phyloP scores from a whole-genome alignment of 2,888 invertebrate species.

The Ceratothoa steindachneri region DNA sequence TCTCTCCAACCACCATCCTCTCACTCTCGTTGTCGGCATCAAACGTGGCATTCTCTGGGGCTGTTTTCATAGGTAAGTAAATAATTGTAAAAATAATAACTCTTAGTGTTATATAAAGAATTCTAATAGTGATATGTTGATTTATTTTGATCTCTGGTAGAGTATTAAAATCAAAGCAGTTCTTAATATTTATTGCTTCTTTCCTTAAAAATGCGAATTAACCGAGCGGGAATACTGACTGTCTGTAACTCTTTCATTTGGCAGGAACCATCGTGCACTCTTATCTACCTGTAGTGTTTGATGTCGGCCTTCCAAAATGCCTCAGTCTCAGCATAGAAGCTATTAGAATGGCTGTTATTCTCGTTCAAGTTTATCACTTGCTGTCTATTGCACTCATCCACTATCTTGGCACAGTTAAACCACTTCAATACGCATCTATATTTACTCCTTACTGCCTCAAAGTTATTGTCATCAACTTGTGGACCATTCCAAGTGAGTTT shows the following conservation, averaged over 20 bases:
- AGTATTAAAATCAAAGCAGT: not conserved
- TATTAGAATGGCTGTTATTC: slow-evolving; percentile 60
- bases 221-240: too few species aligned
- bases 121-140: too few species aligned
- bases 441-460: slow-evolving; percentile 59
- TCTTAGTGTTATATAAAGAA: too few species aligned
- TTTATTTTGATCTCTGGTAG: not conserved
- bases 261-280: slow-evolving; percentile 50
- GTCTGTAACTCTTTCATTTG: too few species aligned
- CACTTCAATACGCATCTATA: slow-evolving; percentile 63
- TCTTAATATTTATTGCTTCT: not conserved
- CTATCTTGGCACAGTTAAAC: slow-evolving; percentile 63
- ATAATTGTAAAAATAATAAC: slow-evolving; percentile 55
- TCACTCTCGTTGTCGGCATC: slow-evolving; percentile 61
- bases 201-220: too few species aligned
- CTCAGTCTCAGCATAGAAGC: slow-evolving; percentile 52
- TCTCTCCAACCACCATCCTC: slow-evolving; percentile 61
- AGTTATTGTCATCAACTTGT: slow-evolving; percentile 57
- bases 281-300: slow-evolving; percentile 55
- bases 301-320: slow-evolving; percentile 51
- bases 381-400: slow-evolving; percentile 64
- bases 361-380: slow-evolving; percentile 63
- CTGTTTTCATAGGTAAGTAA: slow-evolving; percentile 58
- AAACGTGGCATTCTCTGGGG: slow-evolving; percentile 59
- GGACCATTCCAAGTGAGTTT: slow-evolving; percentile 58